Base-by-base conservation (phyloP, 1,140 invertebrate species). In the Wasmannia auropunctata region DNA sequence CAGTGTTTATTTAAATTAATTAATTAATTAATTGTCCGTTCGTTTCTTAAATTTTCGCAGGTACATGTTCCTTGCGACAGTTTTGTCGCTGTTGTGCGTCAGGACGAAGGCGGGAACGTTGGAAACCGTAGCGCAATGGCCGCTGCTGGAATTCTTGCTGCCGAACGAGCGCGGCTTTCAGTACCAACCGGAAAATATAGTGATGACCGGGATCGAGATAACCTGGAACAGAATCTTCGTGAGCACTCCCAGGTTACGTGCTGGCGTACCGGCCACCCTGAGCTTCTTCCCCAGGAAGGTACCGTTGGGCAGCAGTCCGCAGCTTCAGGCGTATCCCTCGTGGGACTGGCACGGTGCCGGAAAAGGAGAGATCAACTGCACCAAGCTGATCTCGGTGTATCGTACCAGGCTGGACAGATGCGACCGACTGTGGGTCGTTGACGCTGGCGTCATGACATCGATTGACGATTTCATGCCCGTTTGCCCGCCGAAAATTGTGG, bases 401-500 rank as follows among this genome's bases (percentile, higher is more conserved):
- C 95, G 97, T 7, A 94, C 97, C 1, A 96, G 96, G 4, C 92
- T 96, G 3, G 97, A 98, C 91, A 96, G 96, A 7, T 98, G 97
- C 93, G 97, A 97, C 91, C 95, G 97, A 34, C 92, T 98, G 2
- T 98, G 97, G 97, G 96, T 97, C 1, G 90, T 97, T 22, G 96
- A 97, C 93, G 96, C 96, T 25, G 98, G 98, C 0, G 95, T 98
- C 0, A 96, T 97, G 75, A 97, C 97, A 11, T 97, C 97, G 0
- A 92, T 98, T 19, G 97, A 97, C 76, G 97, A 98, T 89, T 98
- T 97, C 94, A 96, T 95, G 19, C 95, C 96, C 7, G 96, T 97
- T 19, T 98, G 98, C 91, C 96, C 97, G 0, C 98, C 98, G 0
- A 98, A 98, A 94, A 95, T 98, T 28, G 95, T 98, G 19, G 96